phyloP scores from a whole-genome alignment of 2,888 invertebrate species.

The Cepaea hortensis region DNA sequence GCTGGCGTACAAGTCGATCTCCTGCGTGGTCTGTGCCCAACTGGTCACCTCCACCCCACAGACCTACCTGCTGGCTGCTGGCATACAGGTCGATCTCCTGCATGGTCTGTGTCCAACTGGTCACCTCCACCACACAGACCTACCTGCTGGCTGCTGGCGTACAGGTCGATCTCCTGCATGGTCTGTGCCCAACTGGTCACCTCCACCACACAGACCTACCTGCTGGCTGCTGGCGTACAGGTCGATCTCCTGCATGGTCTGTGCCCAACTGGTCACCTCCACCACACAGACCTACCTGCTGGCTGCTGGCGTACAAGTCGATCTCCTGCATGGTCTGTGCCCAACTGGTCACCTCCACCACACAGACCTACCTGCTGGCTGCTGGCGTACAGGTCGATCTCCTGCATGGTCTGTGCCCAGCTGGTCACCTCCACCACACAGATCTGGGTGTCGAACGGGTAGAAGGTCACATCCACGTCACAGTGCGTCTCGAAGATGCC shows the following conservation, averaged over 20 bases:
- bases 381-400: conserved; percentile 42
- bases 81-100: conserved; percentile 44
- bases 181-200: conserved; percentile 48
- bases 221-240: neutral
- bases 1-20: conserved; percentile 43
- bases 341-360: conserved; percentile 46
- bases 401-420: conserved; percentile 47
- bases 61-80: conserved; percentile 20
- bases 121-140: conserved; percentile 44
- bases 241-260: conserved; percentile 48
- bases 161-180: conserved; percentile 45
- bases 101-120: conserved; percentile 46
- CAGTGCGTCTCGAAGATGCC: conserved; percentile 48
- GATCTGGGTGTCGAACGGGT: conserved; percentile 52
- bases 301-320: conserved; percentile 17
- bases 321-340: conserved; percentile 48
- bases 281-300: conserved; percentile 45
- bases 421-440: conserved; percentile 47
- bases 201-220: conserved; percentile 42
- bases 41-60: conserved; percentile 47
- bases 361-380: conserved; percentile 10
- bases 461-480: conserved; percentile 51
- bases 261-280: conserved; percentile 46
- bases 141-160: conserved; percentile 25
- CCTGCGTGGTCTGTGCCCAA: conserved; percentile 46